Evolutionary conservation across 2,113 vertebrate genomes (phyloP).

Genomic region (Todiramphus chloris): DNA sequence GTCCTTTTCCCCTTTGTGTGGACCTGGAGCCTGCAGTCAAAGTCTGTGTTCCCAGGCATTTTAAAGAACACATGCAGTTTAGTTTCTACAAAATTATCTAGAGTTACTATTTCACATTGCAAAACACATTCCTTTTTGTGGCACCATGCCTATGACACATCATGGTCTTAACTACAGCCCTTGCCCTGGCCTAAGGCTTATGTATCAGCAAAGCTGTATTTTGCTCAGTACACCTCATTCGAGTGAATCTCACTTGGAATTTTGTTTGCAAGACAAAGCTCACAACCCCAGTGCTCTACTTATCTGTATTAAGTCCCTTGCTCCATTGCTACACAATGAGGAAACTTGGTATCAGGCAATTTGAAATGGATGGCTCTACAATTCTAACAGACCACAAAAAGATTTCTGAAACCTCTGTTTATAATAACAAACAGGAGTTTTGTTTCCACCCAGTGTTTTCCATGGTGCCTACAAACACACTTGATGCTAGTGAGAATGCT

Average conservation of each 20-base stretch:
- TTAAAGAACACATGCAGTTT: background rate
- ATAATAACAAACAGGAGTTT: constrained; percentile 15
- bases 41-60: background rate
- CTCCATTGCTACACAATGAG: background rate
- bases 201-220: background rate
- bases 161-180: background rate
- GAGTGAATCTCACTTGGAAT: background rate
- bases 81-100: background rate
- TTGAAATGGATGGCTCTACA: constrained; percentile 13
- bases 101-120: background rate
- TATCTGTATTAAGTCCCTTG: background rate
- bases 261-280: background rate
- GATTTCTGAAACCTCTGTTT: constrained; percentile 1
- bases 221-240: background rate
- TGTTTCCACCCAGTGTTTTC: constrained; percentile 40
- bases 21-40: background rate
- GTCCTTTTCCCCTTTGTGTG: background rate
- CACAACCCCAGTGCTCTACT: background rate
- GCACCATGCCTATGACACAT: background rate
- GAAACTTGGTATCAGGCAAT: constrained; percentile 4
- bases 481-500: background rate
- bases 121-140: background rate
- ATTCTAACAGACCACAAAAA: constrained; percentile 31
- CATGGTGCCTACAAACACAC: constrained; percentile 16
- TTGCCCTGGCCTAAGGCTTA: background rate